Evolutionary conservation across 2,888 invertebrate species (phyloP), one percentile per base, ranked within the genome.

Genomic region (Chymomyza caudatula): DNA sequence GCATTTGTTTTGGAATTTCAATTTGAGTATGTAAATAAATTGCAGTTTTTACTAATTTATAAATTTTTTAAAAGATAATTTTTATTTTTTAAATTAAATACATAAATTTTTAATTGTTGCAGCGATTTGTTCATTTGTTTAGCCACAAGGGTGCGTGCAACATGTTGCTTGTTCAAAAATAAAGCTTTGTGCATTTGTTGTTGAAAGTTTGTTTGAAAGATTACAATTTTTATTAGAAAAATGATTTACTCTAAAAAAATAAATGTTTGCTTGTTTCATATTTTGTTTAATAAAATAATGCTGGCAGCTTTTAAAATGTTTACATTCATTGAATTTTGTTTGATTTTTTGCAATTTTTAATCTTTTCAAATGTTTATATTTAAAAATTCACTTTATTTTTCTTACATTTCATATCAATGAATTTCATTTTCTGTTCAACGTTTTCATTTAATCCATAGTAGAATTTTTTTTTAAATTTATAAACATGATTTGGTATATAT

Each of bases 1-100:
- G 72, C n/a, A 66, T 62, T 57, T 67, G 56, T 75, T 81, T 76
- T 81, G 79, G 85, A 84, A 81, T 84, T 67, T 64, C 71, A 84
- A 73, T 69, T 58, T 59, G 67, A 37, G 29, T 37, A 37, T 37
- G 29, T 37, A 37, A n/a, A n/a, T n/a, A n/a, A n/a, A 37, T 37
- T 37, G 29, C 29, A 37, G 29, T 37, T 37, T 37, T 37, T 37
- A 11, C 29, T 11, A 37, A 11, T 37, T 37, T 29, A 6, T 29
- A 29, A 29, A 29, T 8, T 29, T 37, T 37, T 37, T 11, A 37
- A 25, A 37, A 37, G 8, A 8, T 4, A 37, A 11, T 11, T 11
- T 37, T 37, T 11, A 37, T 11, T 11, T 37, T 37, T 11, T 11
- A 11, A 37, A 11, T 37, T 4, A 2, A 11, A 11, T 37, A 4